These are phyloP conservation scores for Bubo bubo DNA, from an alignment of 2,113 vertebrate species.

Conservation along the genomic window DNA sequence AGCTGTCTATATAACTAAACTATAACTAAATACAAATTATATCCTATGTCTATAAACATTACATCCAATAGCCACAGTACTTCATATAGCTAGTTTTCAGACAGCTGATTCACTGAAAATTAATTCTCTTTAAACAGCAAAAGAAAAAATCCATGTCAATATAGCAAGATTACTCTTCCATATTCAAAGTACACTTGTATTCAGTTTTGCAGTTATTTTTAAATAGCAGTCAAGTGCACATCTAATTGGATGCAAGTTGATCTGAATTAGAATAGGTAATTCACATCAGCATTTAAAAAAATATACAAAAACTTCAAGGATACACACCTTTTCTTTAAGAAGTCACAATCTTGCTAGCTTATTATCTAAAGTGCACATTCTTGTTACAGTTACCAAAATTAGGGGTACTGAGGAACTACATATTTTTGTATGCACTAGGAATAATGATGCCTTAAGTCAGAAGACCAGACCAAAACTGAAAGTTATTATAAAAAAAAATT, in stretches of 20 bases:
- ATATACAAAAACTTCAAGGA: background rate
- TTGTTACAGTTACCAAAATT: background rate
- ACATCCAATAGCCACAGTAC: background rate
- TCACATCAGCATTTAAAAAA: background rate
- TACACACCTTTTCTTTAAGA: background rate
- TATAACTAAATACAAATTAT: background rate
- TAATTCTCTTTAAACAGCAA: background rate
- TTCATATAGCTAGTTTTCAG: background rate
- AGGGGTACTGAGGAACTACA: background rate
- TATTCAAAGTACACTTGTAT: background rate
- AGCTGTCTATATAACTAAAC: no score
- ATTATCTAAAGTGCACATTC: background rate
- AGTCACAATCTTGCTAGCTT: background rate
- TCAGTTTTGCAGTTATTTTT: background rate
- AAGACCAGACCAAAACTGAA: background rate
- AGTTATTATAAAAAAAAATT: background rate
- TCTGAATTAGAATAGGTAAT: background rate
- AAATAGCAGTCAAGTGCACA: background rate
- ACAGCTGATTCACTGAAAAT: background rate
- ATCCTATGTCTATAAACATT: background rate
- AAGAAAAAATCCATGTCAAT: background rate
- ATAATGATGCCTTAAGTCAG: background rate
- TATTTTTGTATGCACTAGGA: background rate
- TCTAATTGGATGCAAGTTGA: background rate
- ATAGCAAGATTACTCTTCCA: background rate